A percentile compares a stretch with the other conserved stretches of the same genome.
phyloP scores from a whole-genome alignment of 1,140 invertebrate species.

The Teleogryllus occipitalis region DNA sequence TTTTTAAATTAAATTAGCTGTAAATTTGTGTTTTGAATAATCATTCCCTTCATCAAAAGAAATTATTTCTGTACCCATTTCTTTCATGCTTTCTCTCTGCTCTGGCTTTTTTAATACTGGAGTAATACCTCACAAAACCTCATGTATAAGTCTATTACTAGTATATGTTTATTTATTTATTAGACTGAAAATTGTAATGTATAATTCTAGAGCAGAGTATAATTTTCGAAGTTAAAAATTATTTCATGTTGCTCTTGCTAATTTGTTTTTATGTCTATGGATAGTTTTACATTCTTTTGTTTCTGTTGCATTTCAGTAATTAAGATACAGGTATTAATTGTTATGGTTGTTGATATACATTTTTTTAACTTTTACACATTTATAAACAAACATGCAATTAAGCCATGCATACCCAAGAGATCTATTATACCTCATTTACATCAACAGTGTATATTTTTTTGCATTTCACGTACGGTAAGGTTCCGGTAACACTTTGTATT shows the following conservation, averaged over 20 bases:
- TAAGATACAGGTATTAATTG: neutral
- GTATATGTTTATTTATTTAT: too few species aligned
- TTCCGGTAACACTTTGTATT: neutral
- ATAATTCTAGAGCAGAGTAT: neutral
- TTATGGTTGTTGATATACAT: neutral
- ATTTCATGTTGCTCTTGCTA: neutral
- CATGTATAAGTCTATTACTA: too few species aligned
- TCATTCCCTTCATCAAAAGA: too few species aligned
- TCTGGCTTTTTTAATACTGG: too few species aligned
- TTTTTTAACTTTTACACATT: neutral
- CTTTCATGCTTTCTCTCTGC: too few species aligned
- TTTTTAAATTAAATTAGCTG: neutral
- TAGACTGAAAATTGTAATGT: too few species aligned
- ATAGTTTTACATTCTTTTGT: neutral
- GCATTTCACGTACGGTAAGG: neutral
- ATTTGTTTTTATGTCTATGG: neutral
- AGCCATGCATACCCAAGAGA: slow-evolving; percentile 3
- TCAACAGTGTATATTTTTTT: neutral
- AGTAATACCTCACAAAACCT: too few species aligned
- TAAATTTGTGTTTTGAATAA: neutral
- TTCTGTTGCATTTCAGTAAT: neutral
- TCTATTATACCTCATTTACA: slow-evolving; percentile 1
- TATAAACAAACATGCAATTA: neutral
- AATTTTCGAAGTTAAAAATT: neutral
- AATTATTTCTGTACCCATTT: too few species aligned